A percentile compares a stretch with the other conserved stretches of the same genome.
Evolutionary conservation across 2,113 vertebrate genomes (phyloP).

Genomic region (Calcarius ornatus): DNA sequence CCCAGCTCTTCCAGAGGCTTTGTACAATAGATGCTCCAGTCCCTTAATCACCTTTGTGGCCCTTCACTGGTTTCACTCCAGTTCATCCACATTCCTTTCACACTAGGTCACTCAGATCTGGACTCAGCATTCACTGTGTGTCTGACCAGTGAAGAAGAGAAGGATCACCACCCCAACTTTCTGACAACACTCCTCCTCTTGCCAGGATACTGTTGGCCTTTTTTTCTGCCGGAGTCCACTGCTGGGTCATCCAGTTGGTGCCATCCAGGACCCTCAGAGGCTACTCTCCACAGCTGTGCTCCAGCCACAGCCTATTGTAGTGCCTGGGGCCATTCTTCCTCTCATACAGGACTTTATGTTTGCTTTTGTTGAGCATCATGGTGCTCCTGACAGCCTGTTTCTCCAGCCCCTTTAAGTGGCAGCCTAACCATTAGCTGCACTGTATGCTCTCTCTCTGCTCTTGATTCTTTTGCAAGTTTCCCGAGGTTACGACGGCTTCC

Average conservation of each 20-base stretch:
- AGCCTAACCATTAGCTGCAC: not conserved
- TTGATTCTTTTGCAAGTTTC: not conserved
- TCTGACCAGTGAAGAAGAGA: not conserved
- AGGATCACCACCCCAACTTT: not conserved
- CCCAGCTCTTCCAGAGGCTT: not conserved
- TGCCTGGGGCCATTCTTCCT: not conserved
- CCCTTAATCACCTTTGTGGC: not conserved
- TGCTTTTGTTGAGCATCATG: not conserved
- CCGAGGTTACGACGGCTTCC: fast-evolving
- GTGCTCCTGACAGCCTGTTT: not conserved
- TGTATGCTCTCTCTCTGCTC: not conserved
- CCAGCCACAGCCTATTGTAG: not conserved
- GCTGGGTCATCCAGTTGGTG: not conserved
- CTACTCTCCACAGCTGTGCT: not conserved
- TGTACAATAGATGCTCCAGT: not conserved
- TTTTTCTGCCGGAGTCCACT: not conserved
- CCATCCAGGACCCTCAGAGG: not conserved
- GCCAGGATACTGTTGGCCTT: not conserved
- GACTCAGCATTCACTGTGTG: not conserved
- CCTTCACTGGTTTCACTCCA: not conserved
- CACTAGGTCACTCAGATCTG: not conserved
- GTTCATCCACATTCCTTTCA: not conserved
- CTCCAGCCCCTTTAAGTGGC: not conserved
- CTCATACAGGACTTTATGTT: not conserved
- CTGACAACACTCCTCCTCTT: not conserved